phyloP scores from a whole-genome alignment of 2,888 invertebrate genomes.

The Nomada hirtipes region DNA sequence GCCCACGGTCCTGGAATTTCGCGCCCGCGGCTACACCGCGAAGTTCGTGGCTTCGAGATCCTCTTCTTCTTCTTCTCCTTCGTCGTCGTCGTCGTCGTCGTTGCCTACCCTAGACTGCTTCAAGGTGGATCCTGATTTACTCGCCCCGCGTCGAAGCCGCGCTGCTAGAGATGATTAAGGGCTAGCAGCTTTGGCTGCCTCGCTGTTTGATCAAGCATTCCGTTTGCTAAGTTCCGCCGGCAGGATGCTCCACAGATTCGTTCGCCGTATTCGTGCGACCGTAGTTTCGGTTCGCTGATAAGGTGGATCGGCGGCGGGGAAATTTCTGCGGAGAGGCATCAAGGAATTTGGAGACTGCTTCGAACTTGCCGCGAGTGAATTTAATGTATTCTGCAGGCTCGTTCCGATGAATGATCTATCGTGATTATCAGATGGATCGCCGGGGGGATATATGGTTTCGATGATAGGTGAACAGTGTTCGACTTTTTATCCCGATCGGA shows the following conservation, averaged over 20 bases:
- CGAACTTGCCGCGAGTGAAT: background rate
- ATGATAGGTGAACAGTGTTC: slow-evolving; percentile 7
- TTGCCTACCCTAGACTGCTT: slow-evolving; percentile 10
- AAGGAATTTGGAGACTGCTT: background rate
- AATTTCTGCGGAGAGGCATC: background rate
- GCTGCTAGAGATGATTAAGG: slow-evolving; percentile 26
- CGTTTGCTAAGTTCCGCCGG: background rate
- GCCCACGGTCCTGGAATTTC: slow-evolving; percentile 43
- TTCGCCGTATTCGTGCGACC: background rate
- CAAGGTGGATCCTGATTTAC: slow-evolving; percentile 43
- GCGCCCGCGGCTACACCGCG: slow-evolving; percentile 35
- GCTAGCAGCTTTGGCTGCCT: background rate
- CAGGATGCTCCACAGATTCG: background rate
- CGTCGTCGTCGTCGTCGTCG: background rate
- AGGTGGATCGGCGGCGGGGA: too few relatives aligned
- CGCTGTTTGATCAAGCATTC: slow-evolving; percentile 15
- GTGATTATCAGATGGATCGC: slow-evolving; percentile 16
- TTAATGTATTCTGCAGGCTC: background rate
- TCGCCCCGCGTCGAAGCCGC: slow-evolving; percentile 3
- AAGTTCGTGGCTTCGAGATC: slow-evolving; percentile 39
- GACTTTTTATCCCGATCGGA: background rate
- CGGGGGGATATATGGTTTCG: background rate
- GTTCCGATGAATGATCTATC: slow-evolving; percentile 19
- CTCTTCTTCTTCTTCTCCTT: background rate
- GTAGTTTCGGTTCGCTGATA: background rate